Evolutionary conservation across 2,797 vertebrate genomes (phyloP).

Genomic region (Otolemur crassicaudatus): DNA sequence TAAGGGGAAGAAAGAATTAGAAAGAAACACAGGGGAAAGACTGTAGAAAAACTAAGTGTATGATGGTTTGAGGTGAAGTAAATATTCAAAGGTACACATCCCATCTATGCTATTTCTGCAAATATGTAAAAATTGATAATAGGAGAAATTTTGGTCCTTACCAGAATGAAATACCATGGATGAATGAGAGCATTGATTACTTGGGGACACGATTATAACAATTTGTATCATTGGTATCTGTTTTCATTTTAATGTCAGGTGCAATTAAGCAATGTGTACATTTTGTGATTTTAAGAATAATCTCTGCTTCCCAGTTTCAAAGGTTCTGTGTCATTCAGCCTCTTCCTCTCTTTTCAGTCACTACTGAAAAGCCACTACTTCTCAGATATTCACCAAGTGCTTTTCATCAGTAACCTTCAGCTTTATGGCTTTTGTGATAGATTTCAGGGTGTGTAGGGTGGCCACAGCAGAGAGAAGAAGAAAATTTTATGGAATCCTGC

Average conservation of each 20-base stretch:
- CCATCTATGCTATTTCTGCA: neutral
- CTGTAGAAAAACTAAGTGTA: neutral
- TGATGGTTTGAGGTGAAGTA: neutral
- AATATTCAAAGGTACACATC: neutral
- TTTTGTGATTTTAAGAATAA: constrained; percentile 14
- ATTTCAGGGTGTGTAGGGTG: neutral
- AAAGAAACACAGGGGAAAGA: neutral
- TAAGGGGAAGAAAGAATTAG: neutral
- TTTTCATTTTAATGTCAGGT: constrained; percentile 46
- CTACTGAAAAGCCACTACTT: neutral
- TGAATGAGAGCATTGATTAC: neutral
- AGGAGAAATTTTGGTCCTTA: neutral
- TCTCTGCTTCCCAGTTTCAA: constrained; percentile 31
- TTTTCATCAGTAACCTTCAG: constrained; percentile 71
- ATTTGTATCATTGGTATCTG: neutral
- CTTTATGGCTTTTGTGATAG: constrained; percentile 56
- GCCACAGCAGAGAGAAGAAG: neutral
- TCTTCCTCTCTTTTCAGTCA: constrained; percentile 20
- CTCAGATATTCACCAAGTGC: neutral
- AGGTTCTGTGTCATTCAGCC: constrained; percentile 1
- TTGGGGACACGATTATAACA: neutral
- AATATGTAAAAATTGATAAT: constrained; percentile 45
- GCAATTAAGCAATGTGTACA: constrained; percentile 14
- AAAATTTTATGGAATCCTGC: constrained; percentile 47
- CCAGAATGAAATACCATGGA: neutral